Conservation (phyloP, 2,888 invertebrate genomes). For the Melikaiella ostensackeni region DNA sequence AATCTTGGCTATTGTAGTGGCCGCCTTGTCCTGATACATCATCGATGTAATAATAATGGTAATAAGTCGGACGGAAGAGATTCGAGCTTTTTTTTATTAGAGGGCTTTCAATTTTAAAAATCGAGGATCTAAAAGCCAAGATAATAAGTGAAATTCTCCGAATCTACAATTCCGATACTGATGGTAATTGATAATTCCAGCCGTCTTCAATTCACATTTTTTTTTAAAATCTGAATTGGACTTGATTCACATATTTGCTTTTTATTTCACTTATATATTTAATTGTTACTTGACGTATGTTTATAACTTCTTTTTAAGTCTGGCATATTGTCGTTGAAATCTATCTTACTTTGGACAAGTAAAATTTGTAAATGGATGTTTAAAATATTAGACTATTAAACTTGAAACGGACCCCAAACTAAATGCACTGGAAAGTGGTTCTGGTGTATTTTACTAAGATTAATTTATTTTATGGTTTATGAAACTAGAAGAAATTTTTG, state of each 20-base stretch:
- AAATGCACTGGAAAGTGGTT: too few relatives aligned
- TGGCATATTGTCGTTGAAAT: too few relatives aligned
- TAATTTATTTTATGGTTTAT: too few relatives aligned
- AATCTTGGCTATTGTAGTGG: conserved; percentile 51
- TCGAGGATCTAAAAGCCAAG: not conserved
- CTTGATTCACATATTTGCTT: not conserved
- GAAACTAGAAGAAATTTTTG: too few relatives aligned
- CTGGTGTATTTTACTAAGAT: too few relatives aligned
- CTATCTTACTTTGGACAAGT: too few relatives aligned
- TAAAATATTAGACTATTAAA: not conserved
- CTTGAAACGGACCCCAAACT: too few relatives aligned
- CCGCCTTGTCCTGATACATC: conserved; percentile 47
- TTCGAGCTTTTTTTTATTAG: not conserved
- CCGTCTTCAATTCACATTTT: too few relatives aligned
- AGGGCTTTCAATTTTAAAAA: not conserved
- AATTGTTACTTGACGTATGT: not conserved
- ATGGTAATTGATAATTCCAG: too few relatives aligned
- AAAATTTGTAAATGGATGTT: not conserved
- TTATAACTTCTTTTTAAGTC: too few relatives aligned
- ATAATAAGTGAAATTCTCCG: not conserved
- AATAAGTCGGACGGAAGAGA: conserved; percentile 22
- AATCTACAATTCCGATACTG: not conserved
- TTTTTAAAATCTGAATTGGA: not conserved
- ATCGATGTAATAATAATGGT: conserved; percentile 31
- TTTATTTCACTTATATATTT: not conserved